These are phyloP conservation scores for Mobula hypostoma DNA, from an alignment of 2,113 vertebrate species.

Conservation along the genomic window DNA sequence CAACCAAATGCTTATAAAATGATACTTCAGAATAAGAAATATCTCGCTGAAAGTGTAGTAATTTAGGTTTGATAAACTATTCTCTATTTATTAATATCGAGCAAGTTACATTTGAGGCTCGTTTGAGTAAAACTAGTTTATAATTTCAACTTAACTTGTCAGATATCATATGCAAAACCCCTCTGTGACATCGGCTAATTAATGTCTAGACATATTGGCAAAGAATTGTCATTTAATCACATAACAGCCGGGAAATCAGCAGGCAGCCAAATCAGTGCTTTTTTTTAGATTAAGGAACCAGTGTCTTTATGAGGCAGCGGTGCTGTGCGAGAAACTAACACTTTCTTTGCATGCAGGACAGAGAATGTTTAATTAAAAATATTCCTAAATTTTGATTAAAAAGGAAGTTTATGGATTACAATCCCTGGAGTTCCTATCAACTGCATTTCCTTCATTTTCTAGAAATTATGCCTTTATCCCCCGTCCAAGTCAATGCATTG, in stretches of 20 bases:
- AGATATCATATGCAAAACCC: constrained; percentile 42
- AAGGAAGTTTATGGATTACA: constrained; percentile 46
- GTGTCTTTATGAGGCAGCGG: constrained; percentile 53
- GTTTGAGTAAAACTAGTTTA: neutral
- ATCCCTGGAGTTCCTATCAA: constrained; percentile 45
- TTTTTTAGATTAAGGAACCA: constrained; percentile 49
- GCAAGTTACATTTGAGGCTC: neutral
- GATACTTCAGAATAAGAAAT: neutral
- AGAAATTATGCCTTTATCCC: neutral
- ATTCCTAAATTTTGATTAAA: constrained; percentile 47
- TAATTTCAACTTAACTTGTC: constrained; percentile 17
- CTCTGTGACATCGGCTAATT: constrained; percentile 48
- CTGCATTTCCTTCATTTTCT: neutral
- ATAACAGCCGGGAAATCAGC: constrained; percentile 46
- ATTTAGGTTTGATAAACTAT: neutral
- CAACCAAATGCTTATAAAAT: neutral
- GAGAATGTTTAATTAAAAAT: constrained; percentile 58
- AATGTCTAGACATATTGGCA: constrained; percentile 55
- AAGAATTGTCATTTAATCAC: constrained; percentile 57
- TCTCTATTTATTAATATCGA: neutral
- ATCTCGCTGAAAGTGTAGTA: neutral
- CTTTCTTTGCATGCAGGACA: constrained; percentile 54
- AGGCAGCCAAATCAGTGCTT: constrained; percentile 53
- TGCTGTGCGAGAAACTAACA: constrained; percentile 33
- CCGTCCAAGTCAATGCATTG: neutral